Percentiles rank a stretch among this genome's conserved stretches.
Conservation (phyloP, 2,797 vertebrate genomes). For the Hylomyscus alleni region DNA sequence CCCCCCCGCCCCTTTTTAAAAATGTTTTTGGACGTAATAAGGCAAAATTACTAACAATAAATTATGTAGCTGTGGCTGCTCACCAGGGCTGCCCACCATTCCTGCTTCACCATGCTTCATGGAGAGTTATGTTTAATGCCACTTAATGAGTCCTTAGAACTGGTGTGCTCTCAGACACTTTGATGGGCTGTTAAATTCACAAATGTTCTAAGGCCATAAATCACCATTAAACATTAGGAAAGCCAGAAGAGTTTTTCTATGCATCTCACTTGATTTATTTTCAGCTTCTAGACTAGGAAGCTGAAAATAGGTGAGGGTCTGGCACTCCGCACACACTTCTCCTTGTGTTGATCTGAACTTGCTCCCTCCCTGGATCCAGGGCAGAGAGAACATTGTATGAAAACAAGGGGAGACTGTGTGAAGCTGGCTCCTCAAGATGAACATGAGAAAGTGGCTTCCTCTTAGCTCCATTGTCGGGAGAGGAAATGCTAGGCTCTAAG, state of each 20-base stretch:
- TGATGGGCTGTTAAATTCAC: conserved; percentile 88
- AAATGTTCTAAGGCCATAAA: conserved; percentile 86
- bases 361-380: conserved; percentile 42
- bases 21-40: conserved; percentile 87
- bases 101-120: conserved; percentile 74
- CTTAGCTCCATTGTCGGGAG: neutral
- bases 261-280: conserved; percentile 67
- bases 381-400: neutral
- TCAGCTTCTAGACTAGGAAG: conserved; percentile 23
- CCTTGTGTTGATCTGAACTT: conserved; percentile 33
- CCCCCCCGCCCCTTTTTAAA: no score
- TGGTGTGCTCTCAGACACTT: conserved; percentile 84
- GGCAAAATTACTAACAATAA: conserved; percentile 86
- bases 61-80: conserved; percentile 81
- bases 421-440: neutral
- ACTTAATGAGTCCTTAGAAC: conserved; percentile 85
- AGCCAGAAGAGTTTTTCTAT: conserved; percentile 72
- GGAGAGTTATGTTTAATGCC: conserved; percentile 87
- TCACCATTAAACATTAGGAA: conserved; percentile 81
- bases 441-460: conserved; percentile 6
- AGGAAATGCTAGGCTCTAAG: neutral
- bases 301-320: conserved; percentile 33
- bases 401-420: conserved; percentile 10
- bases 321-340: conserved; percentile 27
- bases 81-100: conserved; percentile 78